phyloP scores from a whole-genome alignment of 2,888 invertebrate species.

The Pachydiplax longipennis region DNA sequence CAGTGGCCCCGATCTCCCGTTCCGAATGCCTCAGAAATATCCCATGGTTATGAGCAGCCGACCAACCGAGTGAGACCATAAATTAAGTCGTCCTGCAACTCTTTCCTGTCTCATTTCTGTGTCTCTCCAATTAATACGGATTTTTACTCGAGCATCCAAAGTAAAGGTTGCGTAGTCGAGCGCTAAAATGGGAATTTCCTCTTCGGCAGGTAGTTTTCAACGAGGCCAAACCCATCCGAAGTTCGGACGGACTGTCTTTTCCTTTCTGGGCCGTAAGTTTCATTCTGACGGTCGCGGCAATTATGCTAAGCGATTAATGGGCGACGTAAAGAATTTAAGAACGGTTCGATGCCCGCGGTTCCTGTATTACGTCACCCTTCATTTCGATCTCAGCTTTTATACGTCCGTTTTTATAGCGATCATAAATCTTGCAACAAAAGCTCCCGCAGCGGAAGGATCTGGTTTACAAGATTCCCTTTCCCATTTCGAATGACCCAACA shows the following conservation, averaged over 20 bases:
- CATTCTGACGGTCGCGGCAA: no score
- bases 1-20: neutral
- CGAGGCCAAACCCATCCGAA: neutral
- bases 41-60: neutral
- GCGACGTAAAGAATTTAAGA: no score
- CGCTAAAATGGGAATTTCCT: neutral
- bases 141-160: neutral
- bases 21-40: neutral
- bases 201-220: neutral
- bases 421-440: no score
- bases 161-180: neutral
- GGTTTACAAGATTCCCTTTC: no score
- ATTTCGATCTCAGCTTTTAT: no score
- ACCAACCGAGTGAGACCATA: neutral
- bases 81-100: neutral
- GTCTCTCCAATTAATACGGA: neutral
- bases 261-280: neutral
- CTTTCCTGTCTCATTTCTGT: neutral
- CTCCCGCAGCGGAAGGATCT: no score
- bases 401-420: no score
- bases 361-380: no score
- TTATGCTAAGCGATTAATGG: no score
- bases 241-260: neutral
- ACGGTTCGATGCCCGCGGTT: no score
- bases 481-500: no score